phyloP scores from a whole-genome alignment of 1,140 invertebrate genomes.

The Drosophila ohnishii region DNA sequence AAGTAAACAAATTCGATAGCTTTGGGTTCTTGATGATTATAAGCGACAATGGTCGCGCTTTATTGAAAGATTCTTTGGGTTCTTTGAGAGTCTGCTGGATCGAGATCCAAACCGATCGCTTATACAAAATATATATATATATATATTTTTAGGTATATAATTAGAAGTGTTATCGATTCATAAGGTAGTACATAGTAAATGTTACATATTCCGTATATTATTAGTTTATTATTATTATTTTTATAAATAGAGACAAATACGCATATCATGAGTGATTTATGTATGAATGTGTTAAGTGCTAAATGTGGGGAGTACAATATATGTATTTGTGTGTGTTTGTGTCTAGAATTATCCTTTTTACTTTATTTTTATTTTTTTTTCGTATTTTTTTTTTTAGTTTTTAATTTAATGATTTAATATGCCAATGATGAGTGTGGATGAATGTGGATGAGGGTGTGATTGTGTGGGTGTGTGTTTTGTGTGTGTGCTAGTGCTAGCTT shows the following conservation, averaged over 20 bases:
- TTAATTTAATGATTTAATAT: constrained; percentile 42
- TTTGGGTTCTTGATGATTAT: constrained; percentile 72
- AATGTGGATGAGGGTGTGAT: constrained; percentile 30
- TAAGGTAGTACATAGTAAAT: constrained; percentile 75
- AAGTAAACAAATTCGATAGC: background rate
- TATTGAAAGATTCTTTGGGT: constrained; percentile 75
- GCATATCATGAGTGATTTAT: constrained; percentile 60
- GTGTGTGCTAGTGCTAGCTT: constrained; percentile 24
- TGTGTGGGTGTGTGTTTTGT: constrained; percentile 12
- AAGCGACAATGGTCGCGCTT: constrained; percentile 80
- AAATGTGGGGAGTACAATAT: constrained; percentile 58
- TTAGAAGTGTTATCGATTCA: constrained; percentile 72
- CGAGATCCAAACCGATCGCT: constrained; percentile 49
- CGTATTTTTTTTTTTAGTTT: constrained; percentile 7
- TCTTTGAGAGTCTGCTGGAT: constrained; percentile 58
- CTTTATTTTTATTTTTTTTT: constrained; percentile 4
- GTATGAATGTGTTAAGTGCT: constrained; percentile 55
- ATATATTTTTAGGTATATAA: constrained; percentile 56
- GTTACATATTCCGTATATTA: constrained; percentile 57
- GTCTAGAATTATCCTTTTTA: constrained; percentile 33
- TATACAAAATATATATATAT: constrained; percentile 71
- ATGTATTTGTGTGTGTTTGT: constrained; percentile 29
- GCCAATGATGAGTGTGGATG: constrained; percentile 44
- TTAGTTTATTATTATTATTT: constrained; percentile 45
- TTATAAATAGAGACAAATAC: constrained; percentile 78